A percentile compares a stretch with the other conserved stretches of the same genome.
Evolutionary conservation across 2,797 vertebrate species (phyloP).

Genomic region (Podargus strigoides): DNA sequence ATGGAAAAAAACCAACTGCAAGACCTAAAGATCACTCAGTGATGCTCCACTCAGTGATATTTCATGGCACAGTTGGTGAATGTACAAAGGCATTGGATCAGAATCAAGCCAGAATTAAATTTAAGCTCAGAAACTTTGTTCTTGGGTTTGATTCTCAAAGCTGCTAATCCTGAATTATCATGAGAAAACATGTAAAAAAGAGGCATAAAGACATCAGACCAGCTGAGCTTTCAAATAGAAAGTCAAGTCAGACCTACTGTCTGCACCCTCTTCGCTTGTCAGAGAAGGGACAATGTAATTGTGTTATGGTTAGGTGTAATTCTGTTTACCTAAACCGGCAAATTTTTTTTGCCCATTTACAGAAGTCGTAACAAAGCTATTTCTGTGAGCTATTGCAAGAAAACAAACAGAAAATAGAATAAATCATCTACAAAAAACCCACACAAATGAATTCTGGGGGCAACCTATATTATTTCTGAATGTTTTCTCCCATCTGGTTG

Average conservation of each 20-base stretch:
- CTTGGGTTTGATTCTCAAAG: slow-evolving; percentile 45
- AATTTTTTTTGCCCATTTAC: not conserved
- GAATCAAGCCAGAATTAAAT: slow-evolving; percentile 58
- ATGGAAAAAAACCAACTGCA: not conserved
- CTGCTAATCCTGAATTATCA: slow-evolving; percentile 65
- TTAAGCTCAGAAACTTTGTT: slow-evolving; percentile 34
- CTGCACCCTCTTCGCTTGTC: not conserved
- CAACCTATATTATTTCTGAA: not conserved
- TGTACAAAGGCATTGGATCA: slow-evolving; percentile 25
- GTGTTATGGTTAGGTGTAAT: not conserved
- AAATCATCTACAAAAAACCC: not conserved
- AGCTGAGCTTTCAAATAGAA: not conserved
- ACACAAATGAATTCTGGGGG: not conserved
- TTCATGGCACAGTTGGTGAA: not conserved
- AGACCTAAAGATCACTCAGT: not conserved
- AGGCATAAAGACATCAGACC: not conserved
- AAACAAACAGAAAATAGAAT: not conserved
- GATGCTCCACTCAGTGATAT: not conserved
- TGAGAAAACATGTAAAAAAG: slow-evolving; percentile 23
- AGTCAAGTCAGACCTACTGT: slow-evolving; percentile 22
- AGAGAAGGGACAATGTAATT: not conserved
- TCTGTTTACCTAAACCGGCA: not conserved
- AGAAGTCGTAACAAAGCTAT: not conserved
- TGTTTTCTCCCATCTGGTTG: not conserved
- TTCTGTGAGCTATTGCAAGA: not conserved